Conservation (phyloP, 2,888 invertebrate species). For the Chrysopilus asiliformis region DNA sequence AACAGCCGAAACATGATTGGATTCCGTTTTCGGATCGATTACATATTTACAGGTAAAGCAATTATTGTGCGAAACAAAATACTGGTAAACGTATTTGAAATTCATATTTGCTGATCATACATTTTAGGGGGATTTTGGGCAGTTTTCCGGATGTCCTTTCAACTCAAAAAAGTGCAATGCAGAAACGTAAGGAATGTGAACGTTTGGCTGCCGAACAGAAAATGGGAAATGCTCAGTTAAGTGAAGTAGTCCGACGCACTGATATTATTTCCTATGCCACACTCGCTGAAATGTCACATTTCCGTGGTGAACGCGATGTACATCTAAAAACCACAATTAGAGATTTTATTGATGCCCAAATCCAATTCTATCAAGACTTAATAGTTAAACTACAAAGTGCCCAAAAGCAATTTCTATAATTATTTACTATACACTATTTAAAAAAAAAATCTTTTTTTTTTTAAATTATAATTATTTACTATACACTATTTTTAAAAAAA, state of each 20-base stretch:
- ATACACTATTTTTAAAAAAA: background rate
- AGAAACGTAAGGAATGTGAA: constrained; percentile 82
- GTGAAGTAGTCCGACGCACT: constrained; percentile 67
- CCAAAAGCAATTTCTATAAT: constrained; percentile 33
- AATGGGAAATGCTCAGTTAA: constrained; percentile 66
- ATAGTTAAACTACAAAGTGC: constrained; percentile 57
- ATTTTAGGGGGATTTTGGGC: constrained; percentile 62
- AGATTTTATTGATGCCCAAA: constrained; percentile 75
- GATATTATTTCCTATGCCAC: constrained; percentile 88
- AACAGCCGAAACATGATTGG: constrained; percentile 82
- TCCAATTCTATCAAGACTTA: constrained; percentile 79
- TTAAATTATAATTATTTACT: too few relatives aligned
- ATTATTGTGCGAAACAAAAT: background rate
- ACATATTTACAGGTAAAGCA: constrained; percentile 60
- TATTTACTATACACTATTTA: too few relatives aligned
- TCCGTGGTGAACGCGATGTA: constrained; percentile 70
- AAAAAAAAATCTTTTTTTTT: background rate
- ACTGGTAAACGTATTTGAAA: background rate
- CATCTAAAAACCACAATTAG: constrained; percentile 81
- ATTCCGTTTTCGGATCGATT: constrained; percentile 82
- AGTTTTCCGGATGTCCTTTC: constrained; percentile 82
- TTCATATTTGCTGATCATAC: background rate
- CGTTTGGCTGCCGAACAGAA: constrained; percentile 64
- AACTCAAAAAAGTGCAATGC: constrained; percentile 79
- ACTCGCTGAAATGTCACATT: constrained; percentile 89